Evolutionary conservation across 1,140 invertebrate species (phyloP).

Genomic region (Trissolcus basalis): DNA sequence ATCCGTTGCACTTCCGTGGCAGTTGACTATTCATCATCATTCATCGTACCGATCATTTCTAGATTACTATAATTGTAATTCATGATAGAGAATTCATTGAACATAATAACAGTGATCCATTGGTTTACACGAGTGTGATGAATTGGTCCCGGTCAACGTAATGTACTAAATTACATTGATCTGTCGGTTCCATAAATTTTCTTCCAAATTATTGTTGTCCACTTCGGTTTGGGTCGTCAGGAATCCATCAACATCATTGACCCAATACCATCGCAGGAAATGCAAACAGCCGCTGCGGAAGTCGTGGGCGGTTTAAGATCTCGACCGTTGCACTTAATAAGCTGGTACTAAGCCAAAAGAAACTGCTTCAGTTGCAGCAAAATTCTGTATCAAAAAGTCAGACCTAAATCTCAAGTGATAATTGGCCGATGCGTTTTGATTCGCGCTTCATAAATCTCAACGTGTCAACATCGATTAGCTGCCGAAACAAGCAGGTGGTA

Average conservation of each 20-base stretch:
- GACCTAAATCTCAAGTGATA: too few species aligned
- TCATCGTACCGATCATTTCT: constrained; percentile 18
- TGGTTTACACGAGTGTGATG: constrained; percentile 6
- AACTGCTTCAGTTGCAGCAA: background rate
- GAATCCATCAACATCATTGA: too few species aligned
- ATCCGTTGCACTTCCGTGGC: too few species aligned
- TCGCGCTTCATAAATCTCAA: background rate
- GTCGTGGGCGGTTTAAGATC: background rate
- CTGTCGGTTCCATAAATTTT: background rate
- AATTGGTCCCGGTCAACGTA: constrained; percentile 7
- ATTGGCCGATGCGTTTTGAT: too few species aligned
- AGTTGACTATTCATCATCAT: constrained; percentile 16
- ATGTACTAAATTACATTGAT: constrained; percentile 10
- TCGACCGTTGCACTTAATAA: constrained; percentile 1
- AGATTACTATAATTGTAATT: constrained; percentile 34
- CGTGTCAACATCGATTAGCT: constrained; percentile 15
- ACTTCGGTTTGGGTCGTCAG: too few species aligned
- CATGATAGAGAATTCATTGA: constrained; percentile 22
- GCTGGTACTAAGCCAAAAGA: constrained; percentile 6
- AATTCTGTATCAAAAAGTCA: too few species aligned
- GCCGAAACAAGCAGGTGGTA: background rate
- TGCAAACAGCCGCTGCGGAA: background rate
- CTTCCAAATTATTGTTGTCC: too few species aligned
- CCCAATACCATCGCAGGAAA: too few species aligned
- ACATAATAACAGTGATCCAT: constrained; percentile 17